A percentile compares a stretch with the other conserved stretches of the same genome.
Evolutionary conservation across 2,797 vertebrate species (phyloP).

Genomic region (Rhinoraja longicauda): DNA sequence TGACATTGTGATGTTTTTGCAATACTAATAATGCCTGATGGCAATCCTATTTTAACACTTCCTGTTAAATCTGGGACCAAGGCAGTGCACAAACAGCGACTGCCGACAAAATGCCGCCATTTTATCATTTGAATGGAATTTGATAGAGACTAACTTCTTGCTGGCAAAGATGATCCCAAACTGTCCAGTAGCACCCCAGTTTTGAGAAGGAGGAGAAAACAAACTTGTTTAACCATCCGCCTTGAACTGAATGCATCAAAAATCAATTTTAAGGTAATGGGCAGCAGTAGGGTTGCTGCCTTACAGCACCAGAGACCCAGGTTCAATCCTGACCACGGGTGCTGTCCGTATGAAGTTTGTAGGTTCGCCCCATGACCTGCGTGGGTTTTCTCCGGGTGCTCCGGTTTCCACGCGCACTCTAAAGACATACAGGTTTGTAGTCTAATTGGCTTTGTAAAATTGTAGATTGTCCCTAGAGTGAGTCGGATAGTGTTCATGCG

Average conservation of each 20-base stretch:
- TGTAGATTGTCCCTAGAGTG: too few species aligned
- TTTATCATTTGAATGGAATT: not conserved
- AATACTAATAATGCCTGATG: slow-evolving; percentile 10
- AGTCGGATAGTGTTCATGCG: too few species aligned
- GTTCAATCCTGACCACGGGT: too few species aligned
- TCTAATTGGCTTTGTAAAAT: too few species aligned
- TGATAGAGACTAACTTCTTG: not conserved
- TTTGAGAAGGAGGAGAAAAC: not conserved
- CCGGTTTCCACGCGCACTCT: too few species aligned
- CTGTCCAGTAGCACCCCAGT: not conserved
- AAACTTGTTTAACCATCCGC: not conserved
- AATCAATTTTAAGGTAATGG: not conserved
- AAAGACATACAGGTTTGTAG: too few species aligned
- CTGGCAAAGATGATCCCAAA: not conserved
- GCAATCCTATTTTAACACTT: slow-evolving; percentile 8
- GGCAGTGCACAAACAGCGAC: not conserved
- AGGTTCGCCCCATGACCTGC: too few species aligned
- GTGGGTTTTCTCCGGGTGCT: too few species aligned
- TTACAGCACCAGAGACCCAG: too few species aligned
- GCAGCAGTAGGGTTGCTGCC: too few species aligned
- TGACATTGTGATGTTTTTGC: slow-evolving; percentile 17
- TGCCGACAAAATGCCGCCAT: not conserved
- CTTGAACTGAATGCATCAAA: not conserved
- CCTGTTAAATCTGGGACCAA: not conserved
- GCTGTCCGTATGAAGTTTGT: too few species aligned